phyloP scores from a whole-genome alignment of 2,797 vertebrate species.

The Clarias fuscus region DNA sequence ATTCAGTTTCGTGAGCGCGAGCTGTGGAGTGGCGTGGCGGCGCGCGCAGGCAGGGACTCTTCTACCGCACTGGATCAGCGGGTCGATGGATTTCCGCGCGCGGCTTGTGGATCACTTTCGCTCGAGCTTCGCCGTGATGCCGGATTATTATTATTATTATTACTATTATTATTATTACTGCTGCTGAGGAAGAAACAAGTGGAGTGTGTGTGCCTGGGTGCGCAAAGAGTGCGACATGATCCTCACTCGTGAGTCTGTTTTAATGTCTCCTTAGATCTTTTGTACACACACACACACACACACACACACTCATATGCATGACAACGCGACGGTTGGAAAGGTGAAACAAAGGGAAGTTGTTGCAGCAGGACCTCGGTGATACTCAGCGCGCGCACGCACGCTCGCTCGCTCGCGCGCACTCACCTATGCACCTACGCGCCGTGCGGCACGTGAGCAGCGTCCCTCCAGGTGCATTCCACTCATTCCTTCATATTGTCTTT shows the following conservation, averaged over 20 bases:
- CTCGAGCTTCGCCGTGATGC: conserved; percentile 29
- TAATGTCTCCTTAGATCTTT: too few relatives aligned
- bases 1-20: background rate
- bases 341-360: background rate
- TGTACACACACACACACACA: too few relatives aligned
- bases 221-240: too few relatives aligned
- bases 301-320: too few relatives aligned
- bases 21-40: background rate
- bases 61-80: background rate
- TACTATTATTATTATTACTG: too few relatives aligned
- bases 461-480: background rate
- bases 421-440: background rate
- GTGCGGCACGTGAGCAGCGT: background rate
- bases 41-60: too few relatives aligned
- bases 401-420: too few relatives aligned
- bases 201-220: too few relatives aligned
- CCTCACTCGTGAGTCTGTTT: too few relatives aligned
- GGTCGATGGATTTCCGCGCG: background rate
- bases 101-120: conserved; percentile 6
- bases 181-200: too few relatives aligned
- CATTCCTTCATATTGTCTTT: background rate
- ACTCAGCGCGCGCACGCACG: background rate
- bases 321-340: too few relatives aligned
- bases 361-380: conserved; percentile 2
- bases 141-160: conserved; percentile 26